Evolutionary conservation across 1,140 invertebrate species (phyloP), one percentile per base, ranked within the genome.

Genomic region (Lethrus apterus): DNA sequence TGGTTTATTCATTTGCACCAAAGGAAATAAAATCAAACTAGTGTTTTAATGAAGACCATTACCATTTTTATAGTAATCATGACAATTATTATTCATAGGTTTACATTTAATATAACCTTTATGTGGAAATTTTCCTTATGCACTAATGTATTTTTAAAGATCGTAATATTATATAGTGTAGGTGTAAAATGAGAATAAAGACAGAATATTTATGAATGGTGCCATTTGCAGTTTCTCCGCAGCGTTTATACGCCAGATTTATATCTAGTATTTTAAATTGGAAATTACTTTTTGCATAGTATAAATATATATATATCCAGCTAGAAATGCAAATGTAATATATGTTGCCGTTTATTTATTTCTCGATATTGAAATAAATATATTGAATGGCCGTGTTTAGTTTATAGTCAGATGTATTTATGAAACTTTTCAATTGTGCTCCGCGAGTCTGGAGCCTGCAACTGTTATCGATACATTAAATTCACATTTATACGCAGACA

Each of bases 371-470:
- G 43, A 50, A 53, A 53, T 53, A 53, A 50, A 50, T 53, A 53
- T 50, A 53, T 50, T 50, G 48, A 50, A 53, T 53, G 48, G 44
- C 44, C 29, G 29, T 50, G 43, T 53, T 53, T 53, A 53, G 51
- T 53, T 53, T 50, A 50, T 34, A 53, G 47, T 40, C 30, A 26
- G 33, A 13, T 42, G 43, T 51, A 51, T 54, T 54, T 54, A 51
- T 54, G 52, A 54, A 54, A 54, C 44, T 54, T 54, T 54, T 54
- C 52, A 54, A 54, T 51, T 51, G 49, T 53, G 41, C 24, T 50
- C 51, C 33, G 43, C 21, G 51, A 49, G 36, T 41, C 48, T 43
- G 47, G 47, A 52, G 50, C 45, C 46, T 52, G 51, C 43, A 53
- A 45, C 51, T 53, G 51, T 48, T 50, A 53, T 53, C 47, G 51